Conservation (phyloP, 2,888 invertebrate species). For the Xestia sexstrigata region DNA sequence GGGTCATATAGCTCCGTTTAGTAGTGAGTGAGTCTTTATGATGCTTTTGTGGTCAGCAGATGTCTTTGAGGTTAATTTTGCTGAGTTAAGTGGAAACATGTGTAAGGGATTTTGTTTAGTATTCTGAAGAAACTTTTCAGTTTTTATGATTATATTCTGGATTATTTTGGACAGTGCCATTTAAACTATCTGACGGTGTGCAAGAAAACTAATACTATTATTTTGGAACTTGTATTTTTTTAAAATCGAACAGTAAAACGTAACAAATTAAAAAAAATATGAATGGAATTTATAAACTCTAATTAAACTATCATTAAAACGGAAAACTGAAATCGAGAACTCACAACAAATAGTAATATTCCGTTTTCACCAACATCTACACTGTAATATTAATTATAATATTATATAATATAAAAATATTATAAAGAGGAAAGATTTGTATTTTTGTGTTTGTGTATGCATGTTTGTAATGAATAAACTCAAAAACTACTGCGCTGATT, state of each 20-base stretch:
- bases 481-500: too few species aligned
- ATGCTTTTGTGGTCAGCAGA: constrained; percentile 32
- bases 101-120: constrained; percentile 1
- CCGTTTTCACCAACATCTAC: too few species aligned
- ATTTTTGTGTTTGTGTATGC: too few species aligned
- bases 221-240: not conserved
- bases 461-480: too few species aligned
- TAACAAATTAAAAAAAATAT: not conserved
- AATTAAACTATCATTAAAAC: not conserved
- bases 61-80: constrained; percentile 6
- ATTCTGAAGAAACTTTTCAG: not conserved
- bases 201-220: not conserved
- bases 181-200: not conserved
- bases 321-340: too few species aligned
- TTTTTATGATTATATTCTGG: not conserved
- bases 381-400: too few species aligned
- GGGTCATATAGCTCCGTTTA: constrained; percentile 4
- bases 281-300: not conserved
- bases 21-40: constrained; percentile 7
- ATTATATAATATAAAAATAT: too few species aligned
- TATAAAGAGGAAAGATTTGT: too few species aligned
- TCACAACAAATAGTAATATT: too few species aligned
- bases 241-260: not conserved
- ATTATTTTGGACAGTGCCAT: not conserved
- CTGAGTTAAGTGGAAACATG: not conserved